These are phyloP conservation scores for Circaetus cinerascens DNA, from an alignment of 2,113 vertebrate species.

Conservation along the genomic window DNA sequence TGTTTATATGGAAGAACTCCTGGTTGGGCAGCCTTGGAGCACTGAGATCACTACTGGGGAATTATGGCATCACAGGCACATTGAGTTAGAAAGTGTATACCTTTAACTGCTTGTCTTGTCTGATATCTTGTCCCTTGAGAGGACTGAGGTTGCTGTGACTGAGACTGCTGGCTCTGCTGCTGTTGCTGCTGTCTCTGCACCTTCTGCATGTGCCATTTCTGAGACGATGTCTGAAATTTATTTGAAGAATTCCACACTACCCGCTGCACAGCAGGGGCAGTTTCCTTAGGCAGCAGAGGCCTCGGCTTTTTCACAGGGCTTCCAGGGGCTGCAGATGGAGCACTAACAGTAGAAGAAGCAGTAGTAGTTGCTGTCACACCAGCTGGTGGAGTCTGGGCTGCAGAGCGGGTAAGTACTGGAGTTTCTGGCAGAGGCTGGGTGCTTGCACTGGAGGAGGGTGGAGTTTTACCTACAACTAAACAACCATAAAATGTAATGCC, in stretches of 20 bases:
- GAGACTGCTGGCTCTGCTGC: slow-evolving; percentile 70
- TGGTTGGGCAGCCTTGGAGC: background rate
- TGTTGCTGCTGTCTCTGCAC: slow-evolving; percentile 89
- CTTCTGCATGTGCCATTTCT: slow-evolving; percentile 97
- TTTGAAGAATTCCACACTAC: slow-evolving; percentile 93
- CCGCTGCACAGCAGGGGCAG: slow-evolving; percentile 85
- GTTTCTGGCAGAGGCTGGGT: slow-evolving; percentile 76
- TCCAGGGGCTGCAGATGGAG: slow-evolving; percentile 71
- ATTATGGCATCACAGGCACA: slow-evolving; percentile 10
- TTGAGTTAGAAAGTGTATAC: slow-evolving; percentile 69
- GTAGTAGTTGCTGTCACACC: slow-evolving; percentile 77
- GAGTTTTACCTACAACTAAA: slow-evolving; percentile 79
- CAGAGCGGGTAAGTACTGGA: slow-evolving; percentile 76
- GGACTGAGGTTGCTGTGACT: slow-evolving; percentile 79
- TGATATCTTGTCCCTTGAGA: slow-evolving; percentile 93
- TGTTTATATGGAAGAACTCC: background rate
- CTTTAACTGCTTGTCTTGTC: slow-evolving; percentile 96
- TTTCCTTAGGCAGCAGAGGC: slow-evolving; percentile 94
- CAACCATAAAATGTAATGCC: background rate
- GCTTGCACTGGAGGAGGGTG: slow-evolving; percentile 72
- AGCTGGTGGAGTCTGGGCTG: slow-evolving; percentile 76
- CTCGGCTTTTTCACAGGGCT: slow-evolving; percentile 94
- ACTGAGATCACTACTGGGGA: background rate
- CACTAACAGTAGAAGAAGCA: slow-evolving; percentile 65
- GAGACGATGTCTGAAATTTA: slow-evolving; percentile 94